A percentile compares a stretch with the other conserved stretches of the same genome.
Conservation (phyloP, 2,113 vertebrate species). For the Catharus minimus region DNA sequence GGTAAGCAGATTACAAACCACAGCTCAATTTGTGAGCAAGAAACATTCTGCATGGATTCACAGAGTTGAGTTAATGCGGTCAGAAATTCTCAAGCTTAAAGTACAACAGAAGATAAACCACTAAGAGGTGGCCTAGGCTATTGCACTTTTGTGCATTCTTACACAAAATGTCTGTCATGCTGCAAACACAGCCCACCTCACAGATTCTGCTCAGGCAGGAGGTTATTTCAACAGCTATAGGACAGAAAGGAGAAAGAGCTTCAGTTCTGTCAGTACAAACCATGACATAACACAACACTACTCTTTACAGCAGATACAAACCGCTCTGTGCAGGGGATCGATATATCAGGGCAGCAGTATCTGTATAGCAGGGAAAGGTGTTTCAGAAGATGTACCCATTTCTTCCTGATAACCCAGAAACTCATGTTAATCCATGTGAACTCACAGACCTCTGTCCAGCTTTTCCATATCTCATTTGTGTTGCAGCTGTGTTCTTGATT, state of each 20-base stretch:
- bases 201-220: background rate
- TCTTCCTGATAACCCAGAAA: background rate
- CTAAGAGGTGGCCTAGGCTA: background rate
- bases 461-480: background rate
- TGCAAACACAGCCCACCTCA: background rate
- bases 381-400: background rate
- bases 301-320: background rate
- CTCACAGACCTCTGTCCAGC: background rate
- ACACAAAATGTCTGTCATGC: background rate
- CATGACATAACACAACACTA: background rate
- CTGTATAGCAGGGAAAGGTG: background rate
- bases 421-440: background rate
- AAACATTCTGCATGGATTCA: background rate
- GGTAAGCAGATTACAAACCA: background rate
- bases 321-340: background rate
- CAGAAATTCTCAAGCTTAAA: background rate
- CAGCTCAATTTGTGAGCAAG: background rate
- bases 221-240: background rate
- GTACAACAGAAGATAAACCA: background rate
- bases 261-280: accelerated
- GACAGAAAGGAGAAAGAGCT: background rate
- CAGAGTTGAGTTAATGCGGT: accelerated
- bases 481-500: background rate
- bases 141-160: background rate
- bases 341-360: background rate